Base-by-base conservation (phyloP, 2,888 invertebrate genomes). In the Geotrupes spiniger region DNA sequence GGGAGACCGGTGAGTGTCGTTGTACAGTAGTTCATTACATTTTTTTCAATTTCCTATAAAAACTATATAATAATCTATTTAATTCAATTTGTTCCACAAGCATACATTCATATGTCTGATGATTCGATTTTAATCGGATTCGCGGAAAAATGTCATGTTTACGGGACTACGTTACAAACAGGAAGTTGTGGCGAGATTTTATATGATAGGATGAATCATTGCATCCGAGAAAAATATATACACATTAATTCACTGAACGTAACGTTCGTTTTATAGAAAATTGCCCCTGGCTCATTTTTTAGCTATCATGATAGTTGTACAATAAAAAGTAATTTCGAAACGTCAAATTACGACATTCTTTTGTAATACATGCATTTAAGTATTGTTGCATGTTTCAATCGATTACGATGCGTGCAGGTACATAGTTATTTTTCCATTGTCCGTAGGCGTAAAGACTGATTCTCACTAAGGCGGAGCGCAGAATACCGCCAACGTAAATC, bases 1-100 rank as follows among this genome's bases (percentile, higher is more conserved):
- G 61, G 90, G 89, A 27, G 92, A 92, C 76, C 66, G 73, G 72
- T 72, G 57, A 62, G 63, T 53, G 17, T 15, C 17, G 15, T 36
- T 12, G 10, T 40, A 10, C 27, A 27, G 3, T 9, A 8, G 6
- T 25, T 11, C 10, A 36, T 36, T 21, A 6, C 21, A 21, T 21
- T 21, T 3, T 21, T 4, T 21, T 21, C 21, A 6, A 4, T 21
- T 21, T 6, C 14, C 11, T 14, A n/a, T 36, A 11, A 14, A 36
- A 12, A n/a, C 14, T 14, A 1, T 14, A 15, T 36, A 21, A n/a
- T n/a, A n/a, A n/a, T n/a, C n/a, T n/a, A n/a, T n/a, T 21, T 21
- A 4, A 21, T 21, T 21, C 6, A 21, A 21, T 21, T 21, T 21
- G 21, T 21, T 21, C 21, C 21, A 21, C 21, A 4, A 21, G 21